phyloP scores from a whole-genome alignment of 2,113 vertebrate species.

The Struthio camelus region DNA sequence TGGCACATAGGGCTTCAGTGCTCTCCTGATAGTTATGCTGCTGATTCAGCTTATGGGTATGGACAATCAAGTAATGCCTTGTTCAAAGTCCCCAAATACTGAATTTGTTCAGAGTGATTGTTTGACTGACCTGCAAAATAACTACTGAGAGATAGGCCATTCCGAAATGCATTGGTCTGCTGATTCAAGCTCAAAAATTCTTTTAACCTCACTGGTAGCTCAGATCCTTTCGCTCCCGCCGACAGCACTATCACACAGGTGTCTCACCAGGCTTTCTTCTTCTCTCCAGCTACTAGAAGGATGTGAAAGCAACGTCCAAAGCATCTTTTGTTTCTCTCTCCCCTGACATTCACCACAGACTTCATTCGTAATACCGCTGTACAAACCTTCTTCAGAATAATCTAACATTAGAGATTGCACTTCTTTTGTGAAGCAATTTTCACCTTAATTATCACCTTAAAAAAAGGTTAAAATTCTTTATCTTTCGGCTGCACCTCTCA shows the following conservation, averaged over 20 bases:
- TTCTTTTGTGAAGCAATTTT: neutral
- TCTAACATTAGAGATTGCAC: neutral
- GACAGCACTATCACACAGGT: neutral
- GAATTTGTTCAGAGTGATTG: neutral
- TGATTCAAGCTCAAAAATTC: neutral
- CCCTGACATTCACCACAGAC: accelerated
- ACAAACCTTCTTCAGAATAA: neutral
- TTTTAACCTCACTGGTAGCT: neutral
- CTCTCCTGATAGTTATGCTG: accelerated
- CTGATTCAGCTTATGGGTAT: neutral
- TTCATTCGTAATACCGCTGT: neutral
- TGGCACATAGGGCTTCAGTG: neutral
- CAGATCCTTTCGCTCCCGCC: neutral
- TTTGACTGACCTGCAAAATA: neutral
- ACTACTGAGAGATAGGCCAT: neutral
- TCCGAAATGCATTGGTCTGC: neutral
- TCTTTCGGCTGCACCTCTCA: neutral
- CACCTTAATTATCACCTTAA: neutral
- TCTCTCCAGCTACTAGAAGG: neutral
- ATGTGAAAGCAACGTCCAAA: neutral
- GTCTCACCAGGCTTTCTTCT: accelerated
- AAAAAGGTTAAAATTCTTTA: neutral
- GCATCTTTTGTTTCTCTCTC: neutral
- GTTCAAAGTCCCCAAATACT: neutral
- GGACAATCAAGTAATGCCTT: neutral